These are phyloP conservation scores for Apistogramma diplotaenia DNA, from an alignment of 2,113 vertebrate genomes.

Conservation along the genomic window DNA sequence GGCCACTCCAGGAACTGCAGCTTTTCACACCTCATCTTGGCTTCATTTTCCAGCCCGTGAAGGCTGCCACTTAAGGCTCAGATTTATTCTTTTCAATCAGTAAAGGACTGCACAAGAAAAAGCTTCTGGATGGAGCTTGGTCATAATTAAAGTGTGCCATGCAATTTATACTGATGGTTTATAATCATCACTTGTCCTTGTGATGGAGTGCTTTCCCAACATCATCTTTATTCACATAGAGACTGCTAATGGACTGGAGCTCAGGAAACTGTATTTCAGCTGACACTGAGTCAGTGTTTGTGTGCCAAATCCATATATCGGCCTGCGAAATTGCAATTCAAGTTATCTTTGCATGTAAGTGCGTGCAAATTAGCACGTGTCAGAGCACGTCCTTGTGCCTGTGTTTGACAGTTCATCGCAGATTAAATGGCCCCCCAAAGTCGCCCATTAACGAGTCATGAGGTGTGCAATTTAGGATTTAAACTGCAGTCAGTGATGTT, in stretches of 20 bases:
- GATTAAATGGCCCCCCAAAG: constrained; percentile 9
- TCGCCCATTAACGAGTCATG: constrained; percentile 10
- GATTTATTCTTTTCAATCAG: neutral
- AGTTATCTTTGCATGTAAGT: neutral
- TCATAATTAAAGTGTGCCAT: neutral
- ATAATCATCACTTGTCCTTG: neutral
- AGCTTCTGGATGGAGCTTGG: neutral
- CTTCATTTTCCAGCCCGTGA: neutral
- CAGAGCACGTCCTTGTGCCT: neutral
- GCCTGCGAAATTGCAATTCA: neutral
- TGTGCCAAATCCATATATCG: neutral
- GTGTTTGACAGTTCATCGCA: neutral
- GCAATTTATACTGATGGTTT: neutral
- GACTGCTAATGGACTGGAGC: neutral
- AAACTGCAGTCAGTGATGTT: neutral
- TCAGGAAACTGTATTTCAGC: neutral
- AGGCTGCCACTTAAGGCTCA: neutral
- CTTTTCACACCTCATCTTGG: neutral
- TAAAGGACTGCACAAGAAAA: neutral
- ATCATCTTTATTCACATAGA: neutral
- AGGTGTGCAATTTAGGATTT: constrained; percentile 10
- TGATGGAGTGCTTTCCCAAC: neutral
- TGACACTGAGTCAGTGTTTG: neutral
- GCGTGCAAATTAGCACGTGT: neutral
- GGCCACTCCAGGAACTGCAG: neutral